A percentile compares a stretch with the other conserved stretches of the same genome.
These are phyloP conservation scores for Heteronetta atricapilla DNA, from an alignment of 2,113 vertebrate species.

Conservation along the genomic window DNA sequence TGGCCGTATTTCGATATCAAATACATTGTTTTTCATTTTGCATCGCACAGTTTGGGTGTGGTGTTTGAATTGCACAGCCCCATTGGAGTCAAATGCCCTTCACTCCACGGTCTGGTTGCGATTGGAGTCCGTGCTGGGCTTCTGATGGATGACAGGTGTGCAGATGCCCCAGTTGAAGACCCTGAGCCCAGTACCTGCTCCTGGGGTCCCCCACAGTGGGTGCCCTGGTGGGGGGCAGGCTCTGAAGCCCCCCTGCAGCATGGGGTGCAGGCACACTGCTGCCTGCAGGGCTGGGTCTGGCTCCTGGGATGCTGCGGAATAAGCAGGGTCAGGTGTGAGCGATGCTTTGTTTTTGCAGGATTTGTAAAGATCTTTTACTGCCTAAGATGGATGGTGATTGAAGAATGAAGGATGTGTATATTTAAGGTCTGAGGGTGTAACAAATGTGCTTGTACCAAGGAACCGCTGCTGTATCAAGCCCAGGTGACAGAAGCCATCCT, in stretches of 20 bases:
- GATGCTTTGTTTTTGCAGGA: not conserved
- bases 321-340: not conserved
- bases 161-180: not conserved
- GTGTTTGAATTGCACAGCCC: accelerated
- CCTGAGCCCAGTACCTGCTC: not conserved
- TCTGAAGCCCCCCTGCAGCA: not conserved
- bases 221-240: not conserved
- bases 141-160: not conserved
- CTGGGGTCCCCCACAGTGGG: not conserved
- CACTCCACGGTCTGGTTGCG: not conserved
- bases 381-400: not conserved
- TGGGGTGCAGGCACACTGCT: too few relatives aligned
- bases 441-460: accelerated
- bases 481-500: not conserved
- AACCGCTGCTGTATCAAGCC: not conserved
- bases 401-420: not conserved
- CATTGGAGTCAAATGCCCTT: not conserved
- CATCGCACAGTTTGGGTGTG: not conserved
- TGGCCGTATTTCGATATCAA: not conserved
- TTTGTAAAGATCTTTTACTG: not conserved
- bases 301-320: not conserved
- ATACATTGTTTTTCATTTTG: not conserved
- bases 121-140: not conserved
- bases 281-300: too few relatives aligned
- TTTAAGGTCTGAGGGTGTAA: not conserved